phyloP scores from a whole-genome alignment of 2,113 vertebrate species.

The Xenopus laevis region DNA sequence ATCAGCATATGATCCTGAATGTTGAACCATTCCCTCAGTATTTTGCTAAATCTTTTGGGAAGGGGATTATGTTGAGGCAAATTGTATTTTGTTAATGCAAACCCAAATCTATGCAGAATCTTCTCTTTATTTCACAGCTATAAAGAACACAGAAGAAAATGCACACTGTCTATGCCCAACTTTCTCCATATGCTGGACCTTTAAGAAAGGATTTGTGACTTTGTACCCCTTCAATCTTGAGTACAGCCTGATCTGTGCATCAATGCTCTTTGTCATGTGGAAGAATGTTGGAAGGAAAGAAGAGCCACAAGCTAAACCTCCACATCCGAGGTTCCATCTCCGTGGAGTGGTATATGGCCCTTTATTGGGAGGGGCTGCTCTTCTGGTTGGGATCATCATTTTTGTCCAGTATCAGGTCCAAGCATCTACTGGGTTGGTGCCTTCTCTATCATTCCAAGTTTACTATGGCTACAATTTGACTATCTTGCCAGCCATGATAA shows the following conservation, averaged over 20 bases:
- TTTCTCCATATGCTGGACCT: constrained; percentile 62
- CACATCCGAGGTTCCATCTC: constrained; percentile 58
- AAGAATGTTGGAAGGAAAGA: constrained; percentile 78
- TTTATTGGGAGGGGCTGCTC: constrained; percentile 59
- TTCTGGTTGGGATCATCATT: constrained; percentile 60
- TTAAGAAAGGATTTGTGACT: constrained; percentile 78
- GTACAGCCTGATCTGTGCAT: constrained; percentile 79
- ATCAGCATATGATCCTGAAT: no score
- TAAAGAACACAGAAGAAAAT: constrained; percentile 5
- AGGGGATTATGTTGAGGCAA: no score
- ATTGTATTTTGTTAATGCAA: no score
- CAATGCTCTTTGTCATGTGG: constrained; percentile 88
- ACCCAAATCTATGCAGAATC: no score
- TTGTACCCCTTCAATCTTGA: constrained; percentile 88
- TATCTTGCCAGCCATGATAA: constrained; percentile 73
- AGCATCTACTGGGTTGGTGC: constrained; percentile 48
- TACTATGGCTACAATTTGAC: constrained; percentile 77
- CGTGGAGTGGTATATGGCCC: constrained; percentile 62
- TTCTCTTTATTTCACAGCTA: background rate
- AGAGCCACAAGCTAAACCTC: background rate
- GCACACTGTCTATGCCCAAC: constrained; percentile 63
- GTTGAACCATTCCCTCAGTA: no score
- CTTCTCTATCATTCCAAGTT: constrained; percentile 60
- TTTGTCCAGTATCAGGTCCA: constrained; percentile 83
- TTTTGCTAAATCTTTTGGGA: no score